Evolutionary conservation across 2,888 invertebrate genomes (phyloP).

Genomic region (Pedicia rivosa): DNA sequence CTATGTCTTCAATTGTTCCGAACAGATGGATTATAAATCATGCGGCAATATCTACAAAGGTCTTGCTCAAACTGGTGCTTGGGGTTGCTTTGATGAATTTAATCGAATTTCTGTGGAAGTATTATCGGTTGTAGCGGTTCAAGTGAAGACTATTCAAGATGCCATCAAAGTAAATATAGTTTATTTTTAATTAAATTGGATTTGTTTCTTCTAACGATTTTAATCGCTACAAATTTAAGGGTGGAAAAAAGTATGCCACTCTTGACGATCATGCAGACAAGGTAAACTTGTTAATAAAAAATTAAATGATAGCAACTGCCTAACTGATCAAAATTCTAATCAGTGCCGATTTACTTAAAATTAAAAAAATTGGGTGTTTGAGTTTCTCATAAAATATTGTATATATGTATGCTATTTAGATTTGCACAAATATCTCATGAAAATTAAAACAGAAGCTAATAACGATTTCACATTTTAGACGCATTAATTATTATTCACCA

Average conservation of each 20-base stretch:
- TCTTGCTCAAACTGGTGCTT: slow-evolving; percentile 84
- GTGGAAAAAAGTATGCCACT: neutral
- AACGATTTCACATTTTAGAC: neutral
- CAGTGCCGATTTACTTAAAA: too few species aligned
- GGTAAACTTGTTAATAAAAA: too few species aligned
- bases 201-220: neutral
- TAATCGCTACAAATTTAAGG: neutral
- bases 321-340: too few species aligned
- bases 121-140: slow-evolving; percentile 89
- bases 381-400: too few species aligned
- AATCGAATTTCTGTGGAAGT: slow-evolving; percentile 96
- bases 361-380: too few species aligned
- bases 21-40: slow-evolving; percentile 96
- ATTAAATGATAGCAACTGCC: too few species aligned
- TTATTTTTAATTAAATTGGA: neutral
- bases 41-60: slow-evolving; percentile 93
- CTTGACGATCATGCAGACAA: neutral
- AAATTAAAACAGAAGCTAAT: too few species aligned
- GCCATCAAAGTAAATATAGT: slow-evolving; percentile 51
- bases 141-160: slow-evolving; percentile 76
- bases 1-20: slow-evolving; percentile 93
- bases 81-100: slow-evolving; percentile 98
- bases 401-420: too few species aligned
- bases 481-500: neutral
- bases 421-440: too few species aligned